Conservation (phyloP, 2,113 vertebrate species). For the Oryzias melastigma region DNA sequence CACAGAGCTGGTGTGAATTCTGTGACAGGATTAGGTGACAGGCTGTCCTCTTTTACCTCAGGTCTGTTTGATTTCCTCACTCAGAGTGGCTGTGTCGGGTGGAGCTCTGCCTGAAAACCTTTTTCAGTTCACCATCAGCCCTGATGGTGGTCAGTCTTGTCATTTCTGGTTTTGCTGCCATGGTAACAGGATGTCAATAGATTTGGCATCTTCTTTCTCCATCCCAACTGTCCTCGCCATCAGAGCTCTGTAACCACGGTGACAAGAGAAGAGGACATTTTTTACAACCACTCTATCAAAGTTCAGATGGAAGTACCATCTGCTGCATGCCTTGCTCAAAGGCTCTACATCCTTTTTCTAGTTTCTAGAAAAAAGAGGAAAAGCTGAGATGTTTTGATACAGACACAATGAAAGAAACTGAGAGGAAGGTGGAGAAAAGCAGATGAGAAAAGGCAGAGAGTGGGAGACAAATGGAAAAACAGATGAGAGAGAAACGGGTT, state of each 20-base stretch:
- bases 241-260: conserved; percentile 42
- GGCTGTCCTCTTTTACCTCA: too few relatives aligned
- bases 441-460: background rate
- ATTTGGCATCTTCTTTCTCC: conserved; percentile 38
- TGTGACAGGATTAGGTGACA: too few relatives aligned
- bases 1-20: too few relatives aligned
- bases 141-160: conserved; percentile 22
- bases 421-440: background rate
- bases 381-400: background rate
- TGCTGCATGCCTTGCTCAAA: conserved; percentile 38
- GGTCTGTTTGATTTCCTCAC: too few relatives aligned
- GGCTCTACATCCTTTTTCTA: conserved; percentile 1
- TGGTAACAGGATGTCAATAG: conserved; percentile 57
- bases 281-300: background rate
- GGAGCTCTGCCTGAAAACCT: background rate
- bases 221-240: conserved; percentile 48
- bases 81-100: background rate
- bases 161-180: conserved; percentile 27
- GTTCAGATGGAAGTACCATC: conserved; percentile 19
- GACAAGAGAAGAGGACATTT: conserved; percentile 16
- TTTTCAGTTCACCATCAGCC: conserved; percentile 2
- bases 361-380: background rate
- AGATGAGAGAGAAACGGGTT: background rate
- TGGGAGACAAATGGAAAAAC: background rate
- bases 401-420: background rate